Evolutionary conservation across 53 echinoderm and acorn worm species (phyloP).

Genomic region (Pentamera pediparva): DNA sequence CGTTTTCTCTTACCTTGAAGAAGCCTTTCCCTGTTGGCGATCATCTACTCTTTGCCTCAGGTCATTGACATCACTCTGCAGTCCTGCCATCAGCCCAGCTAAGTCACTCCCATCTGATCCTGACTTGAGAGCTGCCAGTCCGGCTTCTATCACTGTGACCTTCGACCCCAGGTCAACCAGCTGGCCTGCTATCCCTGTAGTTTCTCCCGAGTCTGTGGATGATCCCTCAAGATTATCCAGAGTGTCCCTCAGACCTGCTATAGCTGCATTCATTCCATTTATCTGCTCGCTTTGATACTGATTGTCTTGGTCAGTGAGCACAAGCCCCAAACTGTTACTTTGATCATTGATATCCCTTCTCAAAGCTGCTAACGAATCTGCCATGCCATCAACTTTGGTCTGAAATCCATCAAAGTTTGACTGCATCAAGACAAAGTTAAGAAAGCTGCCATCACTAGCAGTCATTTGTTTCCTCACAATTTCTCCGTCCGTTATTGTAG

Average conservation of each 20-base stretch:
- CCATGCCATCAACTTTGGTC: not conserved
- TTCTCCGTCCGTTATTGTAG: not conserved
- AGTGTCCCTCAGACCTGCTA: not conserved
- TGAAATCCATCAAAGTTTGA: constrained; percentile 12
- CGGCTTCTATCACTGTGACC: not conserved
- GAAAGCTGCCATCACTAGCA: not conserved
- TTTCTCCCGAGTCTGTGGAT: not conserved
- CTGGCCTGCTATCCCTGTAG: not conserved
- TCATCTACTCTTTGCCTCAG: constrained; percentile 11
- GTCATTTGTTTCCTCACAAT: not conserved
- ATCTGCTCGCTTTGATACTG: not conserved
- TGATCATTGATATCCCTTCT: not conserved
- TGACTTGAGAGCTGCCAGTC: not conserved
- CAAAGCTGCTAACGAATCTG: not conserved
- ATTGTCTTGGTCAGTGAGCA: not conserved
- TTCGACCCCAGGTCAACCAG: not conserved
- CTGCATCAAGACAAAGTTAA: constrained; percentile 6
- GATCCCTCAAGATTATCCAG: not conserved
- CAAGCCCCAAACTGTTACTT: not conserved
- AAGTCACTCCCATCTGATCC: not conserved
- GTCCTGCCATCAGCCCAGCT: not conserved
- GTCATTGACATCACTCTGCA: constrained; percentile 11
- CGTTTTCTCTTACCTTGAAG: not conserved
- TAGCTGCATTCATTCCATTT: not conserved
- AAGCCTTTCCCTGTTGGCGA: not conserved